These are phyloP conservation scores for Dolichoris vasculosae DNA, from an alignment of 1,140 invertebrate genomes.

Conservation along the genomic window DNA sequence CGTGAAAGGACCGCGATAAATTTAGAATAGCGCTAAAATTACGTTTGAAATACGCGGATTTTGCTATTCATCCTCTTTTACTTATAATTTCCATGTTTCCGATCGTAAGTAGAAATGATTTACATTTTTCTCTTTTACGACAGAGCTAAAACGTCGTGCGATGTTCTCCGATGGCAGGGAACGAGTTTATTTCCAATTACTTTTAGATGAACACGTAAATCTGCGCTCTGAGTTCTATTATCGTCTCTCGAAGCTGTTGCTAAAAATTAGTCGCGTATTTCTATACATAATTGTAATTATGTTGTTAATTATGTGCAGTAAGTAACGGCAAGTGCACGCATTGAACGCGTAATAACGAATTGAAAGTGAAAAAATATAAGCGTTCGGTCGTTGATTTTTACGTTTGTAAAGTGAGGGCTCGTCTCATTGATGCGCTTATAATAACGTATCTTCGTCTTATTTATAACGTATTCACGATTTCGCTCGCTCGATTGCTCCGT, in stretches of 20 bases:
- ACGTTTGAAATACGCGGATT: background rate
- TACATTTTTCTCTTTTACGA: background rate
- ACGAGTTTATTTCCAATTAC: background rate
- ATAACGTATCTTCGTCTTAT: slow-evolving; percentile 28
- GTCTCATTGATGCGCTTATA: background rate
- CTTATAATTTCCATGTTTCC: background rate
- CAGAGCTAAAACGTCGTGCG: no score
- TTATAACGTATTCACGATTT: slow-evolving; percentile 34
- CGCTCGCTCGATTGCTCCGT: slow-evolving; percentile 60
- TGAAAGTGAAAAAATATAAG: background rate
- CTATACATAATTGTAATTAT: background rate
- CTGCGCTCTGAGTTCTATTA: background rate
- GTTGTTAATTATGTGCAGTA: background rate
- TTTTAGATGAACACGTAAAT: background rate
- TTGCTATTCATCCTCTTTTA: background rate
- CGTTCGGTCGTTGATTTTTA: background rate
- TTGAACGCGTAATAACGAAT: background rate
- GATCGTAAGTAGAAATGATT: background rate
- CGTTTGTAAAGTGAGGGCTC: background rate
- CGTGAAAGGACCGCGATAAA: no score
- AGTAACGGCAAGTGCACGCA: background rate
- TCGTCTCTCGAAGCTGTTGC: background rate
- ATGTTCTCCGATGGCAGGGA: background rate
- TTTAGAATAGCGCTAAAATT: background rate
- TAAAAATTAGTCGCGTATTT: background rate